Conservation (phyloP, 2,888 invertebrate species). For the Priocnemis perturbator region DNA sequence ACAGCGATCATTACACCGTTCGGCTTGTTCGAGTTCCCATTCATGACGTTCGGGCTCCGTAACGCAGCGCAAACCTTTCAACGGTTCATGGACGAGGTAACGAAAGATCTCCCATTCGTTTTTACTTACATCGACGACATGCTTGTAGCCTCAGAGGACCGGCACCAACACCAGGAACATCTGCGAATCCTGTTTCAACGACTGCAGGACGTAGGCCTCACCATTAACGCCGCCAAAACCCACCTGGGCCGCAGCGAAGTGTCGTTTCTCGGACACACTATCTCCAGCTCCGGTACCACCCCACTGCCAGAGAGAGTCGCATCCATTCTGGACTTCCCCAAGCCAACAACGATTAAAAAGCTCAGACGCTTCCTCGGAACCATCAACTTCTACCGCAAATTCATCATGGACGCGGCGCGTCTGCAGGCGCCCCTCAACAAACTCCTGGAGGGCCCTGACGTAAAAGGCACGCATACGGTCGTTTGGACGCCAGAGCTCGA, state of each 20-base stretch:
- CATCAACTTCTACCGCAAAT: constrained; percentile 3
- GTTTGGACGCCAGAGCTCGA: neutral
- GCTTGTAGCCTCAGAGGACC: too few relatives aligned
- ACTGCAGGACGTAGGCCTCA: too few relatives aligned
- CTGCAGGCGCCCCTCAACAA: neutral
- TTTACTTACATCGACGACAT: too few relatives aligned
- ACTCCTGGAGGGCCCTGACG: neutral
- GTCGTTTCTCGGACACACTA: neutral
- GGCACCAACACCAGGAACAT: too few relatives aligned
- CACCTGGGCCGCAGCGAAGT: neutral
- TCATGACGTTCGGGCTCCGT: too few relatives aligned
- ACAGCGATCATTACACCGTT: too few relatives aligned
- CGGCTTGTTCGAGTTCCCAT: too few relatives aligned
- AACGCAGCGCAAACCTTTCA: too few relatives aligned
- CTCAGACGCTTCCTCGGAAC: constrained; percentile 3
- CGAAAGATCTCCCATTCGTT: too few relatives aligned
- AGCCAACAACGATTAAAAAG: neutral
- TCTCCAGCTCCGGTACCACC: neutral
- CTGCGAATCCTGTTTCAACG: too few relatives aligned
- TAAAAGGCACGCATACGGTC: neutral
- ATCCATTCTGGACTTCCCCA: neutral
- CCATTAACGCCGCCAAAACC: too few relatives aligned
- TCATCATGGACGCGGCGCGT: neutral
- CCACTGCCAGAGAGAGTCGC: constrained; percentile 1
- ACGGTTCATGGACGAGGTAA: too few relatives aligned